Conservation (phyloP, 2,888 invertebrate species). For the Perizoma affinitatum region DNA sequence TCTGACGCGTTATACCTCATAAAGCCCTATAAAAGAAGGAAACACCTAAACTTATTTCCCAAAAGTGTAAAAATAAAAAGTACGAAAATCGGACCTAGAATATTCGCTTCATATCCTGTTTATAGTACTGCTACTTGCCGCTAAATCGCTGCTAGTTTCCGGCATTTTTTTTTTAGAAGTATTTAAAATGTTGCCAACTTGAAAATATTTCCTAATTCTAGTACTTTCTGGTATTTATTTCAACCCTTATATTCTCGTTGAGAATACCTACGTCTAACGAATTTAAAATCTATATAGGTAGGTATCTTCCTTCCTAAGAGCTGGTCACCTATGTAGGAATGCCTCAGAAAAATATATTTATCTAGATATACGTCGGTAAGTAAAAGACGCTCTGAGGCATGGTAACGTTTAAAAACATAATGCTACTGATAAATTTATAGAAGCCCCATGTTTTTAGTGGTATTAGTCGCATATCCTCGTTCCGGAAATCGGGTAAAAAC, state of each 20-base stretch:
- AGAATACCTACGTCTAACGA: background rate
- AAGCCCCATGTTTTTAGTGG: no score
- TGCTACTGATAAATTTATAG: no score
- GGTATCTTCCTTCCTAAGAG: no score
- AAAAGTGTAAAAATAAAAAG: slow-evolving; percentile 20
- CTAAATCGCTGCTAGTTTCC: slow-evolving; percentile 23
- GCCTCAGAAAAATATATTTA: no score
- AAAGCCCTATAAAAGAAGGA: slow-evolving; percentile 2
- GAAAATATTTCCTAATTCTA: slow-evolving; percentile 3
- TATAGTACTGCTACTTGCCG: slow-evolving; percentile 41
- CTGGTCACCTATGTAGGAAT: no score
- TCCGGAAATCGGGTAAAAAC: no score
- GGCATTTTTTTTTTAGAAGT: slow-evolving; percentile 32
- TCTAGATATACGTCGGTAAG: no score
- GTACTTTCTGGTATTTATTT: background rate
- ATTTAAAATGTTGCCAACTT: slow-evolving; percentile 34
- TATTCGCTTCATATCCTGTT: slow-evolving; percentile 63
- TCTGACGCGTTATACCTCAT: background rate
- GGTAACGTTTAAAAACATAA: no score
- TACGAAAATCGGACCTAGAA: slow-evolving; percentile 56
- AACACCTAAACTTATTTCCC: background rate
- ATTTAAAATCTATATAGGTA: no score
- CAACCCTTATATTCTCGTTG: background rate
- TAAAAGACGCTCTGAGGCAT: no score
- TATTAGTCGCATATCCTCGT: no score